Evolutionary conservation across 2,797 vertebrate genomes (phyloP).

Genomic region (Bradypodion pumilum): DNA sequence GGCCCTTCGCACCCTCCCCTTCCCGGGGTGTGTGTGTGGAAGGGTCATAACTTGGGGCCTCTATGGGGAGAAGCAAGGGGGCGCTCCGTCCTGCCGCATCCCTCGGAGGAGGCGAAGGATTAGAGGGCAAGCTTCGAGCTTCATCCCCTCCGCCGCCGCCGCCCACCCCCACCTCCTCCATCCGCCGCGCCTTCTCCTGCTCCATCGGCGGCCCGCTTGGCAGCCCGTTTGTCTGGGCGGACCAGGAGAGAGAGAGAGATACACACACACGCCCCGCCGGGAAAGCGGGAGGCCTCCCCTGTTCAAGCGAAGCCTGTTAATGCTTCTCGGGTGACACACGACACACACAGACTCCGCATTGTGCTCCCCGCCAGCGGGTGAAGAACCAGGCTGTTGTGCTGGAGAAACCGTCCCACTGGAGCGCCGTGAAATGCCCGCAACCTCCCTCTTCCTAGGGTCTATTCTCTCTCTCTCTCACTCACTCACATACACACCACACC

Average conservation of each 20-base stretch:
- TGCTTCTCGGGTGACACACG: slow-evolving; percentile 9
- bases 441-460: too few species aligned
- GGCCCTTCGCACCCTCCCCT: not conserved
- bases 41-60: not conserved
- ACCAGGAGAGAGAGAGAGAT: not conserved
- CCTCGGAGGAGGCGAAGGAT: not conserved
- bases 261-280: not conserved
- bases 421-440: not conserved
- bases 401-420: not conserved
- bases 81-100: not conserved
- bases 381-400: slow-evolving; percentile 21
- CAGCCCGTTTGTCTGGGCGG: slow-evolving; percentile 3
- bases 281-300: not conserved
- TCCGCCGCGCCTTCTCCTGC: not conserved
- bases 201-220: not conserved
- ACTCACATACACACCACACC: too few species aligned
- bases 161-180: too few species aligned
- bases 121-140: not conserved
- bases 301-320: not conserved
- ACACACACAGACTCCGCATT: slow-evolving; percentile 38
- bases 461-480: too few species aligned
- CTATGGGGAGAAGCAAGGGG: not conserved
- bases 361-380: not conserved
- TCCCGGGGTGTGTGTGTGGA: not conserved
- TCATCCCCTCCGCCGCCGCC: not conserved